Conservation (phyloP, 2,113 vertebrate species). For the Odocoileus hemionus region DNA sequence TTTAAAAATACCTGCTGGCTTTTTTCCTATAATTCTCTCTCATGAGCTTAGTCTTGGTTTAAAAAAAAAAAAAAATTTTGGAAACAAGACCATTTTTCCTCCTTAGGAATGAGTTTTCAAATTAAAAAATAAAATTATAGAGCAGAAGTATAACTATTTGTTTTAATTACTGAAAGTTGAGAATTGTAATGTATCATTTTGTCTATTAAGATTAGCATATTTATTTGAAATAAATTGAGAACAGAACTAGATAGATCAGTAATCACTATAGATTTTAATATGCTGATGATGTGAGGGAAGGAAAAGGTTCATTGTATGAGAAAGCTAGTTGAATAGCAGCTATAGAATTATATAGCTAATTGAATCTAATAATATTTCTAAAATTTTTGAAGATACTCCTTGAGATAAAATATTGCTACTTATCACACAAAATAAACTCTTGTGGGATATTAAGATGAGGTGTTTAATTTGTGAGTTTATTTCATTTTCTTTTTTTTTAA, state of each 20-base stretch:
- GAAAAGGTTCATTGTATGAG: background rate
- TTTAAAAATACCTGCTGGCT: background rate
- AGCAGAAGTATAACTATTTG: background rate
- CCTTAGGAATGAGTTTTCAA: background rate
- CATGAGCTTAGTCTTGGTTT: background rate
- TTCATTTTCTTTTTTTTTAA: background rate
- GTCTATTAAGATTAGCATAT: background rate
- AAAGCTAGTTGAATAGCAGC: background rate
- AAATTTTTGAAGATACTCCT: background rate
- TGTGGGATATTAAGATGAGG: background rate
- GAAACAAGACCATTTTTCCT: background rate
- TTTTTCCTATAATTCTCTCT: background rate
- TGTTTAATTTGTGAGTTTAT: background rate
- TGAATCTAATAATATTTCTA: background rate
- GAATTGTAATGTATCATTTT: background rate
- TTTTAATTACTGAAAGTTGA: slow-evolving; percentile 26
- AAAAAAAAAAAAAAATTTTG: background rate
- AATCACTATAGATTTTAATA: background rate
- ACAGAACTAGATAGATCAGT: background rate
- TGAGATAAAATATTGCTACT: background rate
- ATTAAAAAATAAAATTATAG: background rate
- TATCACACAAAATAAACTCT: background rate
- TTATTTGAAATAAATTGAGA: slow-evolving; percentile 32
- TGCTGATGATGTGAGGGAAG: background rate
- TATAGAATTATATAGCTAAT: background rate